Evolutionary conservation across 2,113 vertebrate species (phyloP).

Genomic region (Nettapus auritus): DNA sequence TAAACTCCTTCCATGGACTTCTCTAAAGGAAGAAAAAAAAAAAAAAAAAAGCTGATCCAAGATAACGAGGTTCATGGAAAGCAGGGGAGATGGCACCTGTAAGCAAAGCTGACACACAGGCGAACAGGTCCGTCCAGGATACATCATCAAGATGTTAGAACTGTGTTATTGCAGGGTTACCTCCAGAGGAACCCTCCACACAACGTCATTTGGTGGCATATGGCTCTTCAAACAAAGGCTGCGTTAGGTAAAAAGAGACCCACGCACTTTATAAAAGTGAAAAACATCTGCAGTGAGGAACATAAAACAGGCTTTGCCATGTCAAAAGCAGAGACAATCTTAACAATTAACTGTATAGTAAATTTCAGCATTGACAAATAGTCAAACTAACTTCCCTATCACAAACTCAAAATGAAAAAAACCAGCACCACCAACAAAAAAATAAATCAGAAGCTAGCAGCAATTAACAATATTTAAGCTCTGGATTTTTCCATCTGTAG

Average conservation of each 20-base stretch:
- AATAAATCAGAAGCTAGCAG: slow-evolving; percentile 16
- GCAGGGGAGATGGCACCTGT: background rate
- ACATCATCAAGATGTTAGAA: background rate
- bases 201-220: background rate
- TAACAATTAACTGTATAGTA: background rate
- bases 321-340: background rate
- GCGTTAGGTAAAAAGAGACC: background rate
- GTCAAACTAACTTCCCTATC: background rate
- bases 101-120: background rate
- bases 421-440: background rate
- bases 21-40: too few species aligned
- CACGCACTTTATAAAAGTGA: background rate
- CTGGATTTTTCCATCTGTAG: slow-evolving; percentile 68
- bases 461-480: slow-evolving; percentile 63
- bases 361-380: background rate
- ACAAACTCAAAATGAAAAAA: background rate
- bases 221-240: background rate
- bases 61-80: background rate
- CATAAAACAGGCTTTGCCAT: accelerated
- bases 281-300: background rate
- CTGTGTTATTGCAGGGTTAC: background rate
- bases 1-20: background rate
- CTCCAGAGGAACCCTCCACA: background rate
- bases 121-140: background rate
- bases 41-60: background rate